These are phyloP conservation scores for Halictus quadricinctus DNA, from an alignment of 2,888 invertebrate genomes.

Conservation along the genomic window DNA sequence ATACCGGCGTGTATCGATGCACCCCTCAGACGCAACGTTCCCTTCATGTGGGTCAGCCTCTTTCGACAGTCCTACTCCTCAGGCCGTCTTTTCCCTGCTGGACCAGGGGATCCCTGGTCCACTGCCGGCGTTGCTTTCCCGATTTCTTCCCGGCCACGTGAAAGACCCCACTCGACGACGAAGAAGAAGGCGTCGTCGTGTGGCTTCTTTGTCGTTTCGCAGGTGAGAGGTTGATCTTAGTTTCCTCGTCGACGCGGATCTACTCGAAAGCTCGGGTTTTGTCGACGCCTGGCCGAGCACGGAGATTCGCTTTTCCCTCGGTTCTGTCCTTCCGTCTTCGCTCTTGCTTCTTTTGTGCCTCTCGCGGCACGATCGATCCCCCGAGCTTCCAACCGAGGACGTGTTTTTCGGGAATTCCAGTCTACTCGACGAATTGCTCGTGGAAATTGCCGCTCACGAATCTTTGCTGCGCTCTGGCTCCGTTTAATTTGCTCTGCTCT, in stretches of 20 bases:
- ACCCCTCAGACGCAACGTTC: conserved; percentile 49
- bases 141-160: conserved; percentile 41
- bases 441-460: not conserved
- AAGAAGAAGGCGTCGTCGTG: conserved; percentile 28
- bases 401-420: conserved; percentile 11
- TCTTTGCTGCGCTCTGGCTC: not conserved
- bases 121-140: not conserved
- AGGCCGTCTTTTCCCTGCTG: not conserved
- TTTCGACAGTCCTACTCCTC: conserved; percentile 42
- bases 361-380: conserved; percentile 20
- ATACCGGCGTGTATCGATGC: conserved; percentile 56
- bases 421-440: not conserved
- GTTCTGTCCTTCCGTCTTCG: conserved; percentile 9
- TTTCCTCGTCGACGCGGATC: conserved; percentile 39
- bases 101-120: not conserved
- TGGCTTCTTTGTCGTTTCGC: conserved; percentile 64
- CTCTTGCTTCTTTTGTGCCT: conserved; percentile 21
- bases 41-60: conserved; percentile 66
- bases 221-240: conserved; percentile 48
- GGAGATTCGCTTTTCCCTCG: conserved; percentile 17
- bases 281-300: conserved; percentile 11
- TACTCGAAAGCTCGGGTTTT: conserved; percentile 39
- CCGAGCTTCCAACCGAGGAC: not conserved
- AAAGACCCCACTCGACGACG: conserved; percentile 48
- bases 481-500: not conserved